Evolutionary conservation across 2,888 invertebrate genomes (phyloP), one percentile per base, ranked within the genome.

Genomic region (Ichneumon xanthorius): DNA sequence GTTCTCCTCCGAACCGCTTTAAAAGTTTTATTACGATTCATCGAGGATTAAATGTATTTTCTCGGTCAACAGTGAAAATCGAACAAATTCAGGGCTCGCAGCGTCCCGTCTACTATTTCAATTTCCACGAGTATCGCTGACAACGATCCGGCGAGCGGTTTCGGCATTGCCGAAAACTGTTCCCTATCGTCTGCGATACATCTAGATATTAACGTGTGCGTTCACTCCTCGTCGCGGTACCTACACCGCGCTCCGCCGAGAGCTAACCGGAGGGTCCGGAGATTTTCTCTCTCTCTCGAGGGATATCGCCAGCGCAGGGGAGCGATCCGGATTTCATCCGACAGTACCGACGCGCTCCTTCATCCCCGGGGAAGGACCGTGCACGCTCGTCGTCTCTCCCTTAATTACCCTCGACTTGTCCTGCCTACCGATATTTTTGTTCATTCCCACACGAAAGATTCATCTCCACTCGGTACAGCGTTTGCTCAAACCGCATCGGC

Each of bases 321-420:
- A 92, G 88, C 89, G 89, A 90, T 91, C 89, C 90, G 89, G 58
- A 92, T 92, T 92, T 92, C 86, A 89, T 91, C 88, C 88, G 85
- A 81, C 87, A 84, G 22, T 58, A 78, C 80, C 85, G 53, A 68
- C 61, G 48, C 55, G 48, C 68, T 80, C 80, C 70, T 73, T 80
- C 22, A 75, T 89, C 89, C 90, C 89, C 85, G 76, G 87, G 89
- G 91, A 87, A 85, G 65, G 1, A 87, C 86, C 55, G 37, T 80
- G 86, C 86, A 77, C 67, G 82, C 81, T 71, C 82, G 87, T 86
- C 89, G 87, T 89, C 90, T 91, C 88, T 88, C 88, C 91, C 89
- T 91, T 92, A 92, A 92, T 92, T 92, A 92, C 90, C 89, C 80
- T 83, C 87, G 88, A 90, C 91, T 92, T 58, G 89, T 85, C 87